These are phyloP conservation scores for Tromatobia lineatoria DNA, from an alignment of 2,888 invertebrate genomes.

Conservation along the genomic window DNA sequence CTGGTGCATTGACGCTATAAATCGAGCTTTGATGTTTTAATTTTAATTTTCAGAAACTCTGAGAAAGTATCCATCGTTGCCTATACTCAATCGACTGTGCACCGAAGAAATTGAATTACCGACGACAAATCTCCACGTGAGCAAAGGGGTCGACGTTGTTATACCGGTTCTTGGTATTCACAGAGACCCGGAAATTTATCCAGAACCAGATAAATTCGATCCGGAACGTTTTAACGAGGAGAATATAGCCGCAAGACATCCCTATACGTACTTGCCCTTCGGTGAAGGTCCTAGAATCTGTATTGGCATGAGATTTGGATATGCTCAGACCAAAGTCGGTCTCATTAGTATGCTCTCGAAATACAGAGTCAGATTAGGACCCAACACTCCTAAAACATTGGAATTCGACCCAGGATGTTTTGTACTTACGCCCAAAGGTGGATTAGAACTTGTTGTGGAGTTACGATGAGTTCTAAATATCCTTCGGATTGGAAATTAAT, in stretches of 20 bases:
- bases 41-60: constrained; percentile 1
- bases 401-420: neutral
- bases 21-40: neutral
- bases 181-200: constrained; percentile 84
- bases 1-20: too few species aligned
- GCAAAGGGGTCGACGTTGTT: constrained; percentile 77
- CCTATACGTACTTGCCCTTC: constrained; percentile 78
- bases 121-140: constrained; percentile 71
- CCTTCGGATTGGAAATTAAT: neutral
- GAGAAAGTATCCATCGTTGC: constrained; percentile 25
- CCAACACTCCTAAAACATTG: neutral
- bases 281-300: constrained; percentile 77
- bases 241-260: constrained; percentile 73
- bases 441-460: constrained; percentile 47
- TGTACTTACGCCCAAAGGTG: neutral
- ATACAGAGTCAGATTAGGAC: constrained; percentile 15
- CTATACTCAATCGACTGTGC: constrained; percentile 3
- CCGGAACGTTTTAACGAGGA: constrained; percentile 77
- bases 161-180: constrained; percentile 85
- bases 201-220: constrained; percentile 17
- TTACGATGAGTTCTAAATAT: constrained; percentile 19
- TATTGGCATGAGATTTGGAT: constrained; percentile 12
- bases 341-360: constrained; percentile 17
- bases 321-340: constrained; percentile 19
- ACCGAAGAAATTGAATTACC: constrained; percentile 40